phyloP scores from a whole-genome alignment of 2,113 vertebrate genomes.

The Hydrolagus affinis region DNA sequence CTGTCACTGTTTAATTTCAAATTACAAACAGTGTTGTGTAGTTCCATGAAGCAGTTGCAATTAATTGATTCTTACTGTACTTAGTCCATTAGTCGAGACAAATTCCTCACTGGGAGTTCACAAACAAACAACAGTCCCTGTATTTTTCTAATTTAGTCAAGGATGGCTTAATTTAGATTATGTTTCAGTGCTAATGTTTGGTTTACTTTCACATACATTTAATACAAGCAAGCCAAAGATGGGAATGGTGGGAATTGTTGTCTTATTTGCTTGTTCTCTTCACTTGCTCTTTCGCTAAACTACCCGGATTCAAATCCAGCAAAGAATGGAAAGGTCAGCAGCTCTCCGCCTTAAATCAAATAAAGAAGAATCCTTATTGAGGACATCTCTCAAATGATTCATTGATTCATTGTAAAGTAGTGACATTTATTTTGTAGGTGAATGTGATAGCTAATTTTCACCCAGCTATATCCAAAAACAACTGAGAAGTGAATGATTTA shows the following conservation, averaged over 20 bases:
- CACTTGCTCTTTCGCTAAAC: not conserved
- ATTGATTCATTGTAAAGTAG: no score
- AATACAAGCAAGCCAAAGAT: not conserved
- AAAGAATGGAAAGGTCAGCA: not conserved
- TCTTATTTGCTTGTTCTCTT: not conserved
- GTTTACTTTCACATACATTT: not conserved
- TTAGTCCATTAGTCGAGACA: conserved; percentile 7
- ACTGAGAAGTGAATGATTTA: no score
- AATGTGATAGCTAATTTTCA: no score
- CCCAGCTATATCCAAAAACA: no score
- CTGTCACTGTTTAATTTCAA: not conserved
- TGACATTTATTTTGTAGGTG: no score
- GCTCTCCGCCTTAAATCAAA: no score
- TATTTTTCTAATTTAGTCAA: not conserved
- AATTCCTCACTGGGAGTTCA: conserved; percentile 4
- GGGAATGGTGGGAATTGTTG: not conserved
- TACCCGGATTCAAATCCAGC: not conserved
- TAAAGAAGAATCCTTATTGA: no score
- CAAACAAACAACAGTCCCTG: not conserved
- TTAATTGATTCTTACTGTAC: not conserved
- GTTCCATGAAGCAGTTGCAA: not conserved
- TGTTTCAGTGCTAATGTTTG: not conserved
- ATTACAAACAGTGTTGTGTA: not conserved
- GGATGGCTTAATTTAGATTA: not conserved
- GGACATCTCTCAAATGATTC: no score